phyloP scores from a whole-genome alignment of 2,888 invertebrate species.

The Hemicrepidius hirtus region DNA sequence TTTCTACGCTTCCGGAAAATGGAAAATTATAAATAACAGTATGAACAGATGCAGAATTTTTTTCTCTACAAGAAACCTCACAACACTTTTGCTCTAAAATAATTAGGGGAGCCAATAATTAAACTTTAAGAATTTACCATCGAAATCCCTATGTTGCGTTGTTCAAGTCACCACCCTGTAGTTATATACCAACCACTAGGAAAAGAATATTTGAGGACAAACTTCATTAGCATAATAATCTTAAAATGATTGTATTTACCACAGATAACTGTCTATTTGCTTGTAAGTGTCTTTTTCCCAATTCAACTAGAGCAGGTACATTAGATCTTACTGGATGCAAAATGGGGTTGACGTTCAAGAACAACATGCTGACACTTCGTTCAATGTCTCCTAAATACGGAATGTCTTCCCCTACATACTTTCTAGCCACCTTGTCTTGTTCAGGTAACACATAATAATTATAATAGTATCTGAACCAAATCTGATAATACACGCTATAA shows the following conservation, averaged over 20 bases:
- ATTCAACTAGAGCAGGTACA: conserved; percentile 64
- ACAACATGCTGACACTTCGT: conserved; percentile 63
- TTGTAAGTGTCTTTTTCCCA: conserved; percentile 63
- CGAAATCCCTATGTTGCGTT: no score
- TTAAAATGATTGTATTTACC: conserved; percentile 56
- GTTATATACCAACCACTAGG: no score
- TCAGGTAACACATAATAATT: conserved; percentile 58
- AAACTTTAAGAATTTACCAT: no score
- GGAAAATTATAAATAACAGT: no score
- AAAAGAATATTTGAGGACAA: not conserved
- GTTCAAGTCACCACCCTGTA: no score
- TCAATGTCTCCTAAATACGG: conserved; percentile 65
- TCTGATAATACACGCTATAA: conserved; percentile 60
- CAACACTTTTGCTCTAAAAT: no score
- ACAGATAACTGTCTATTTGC: conserved; percentile 61
- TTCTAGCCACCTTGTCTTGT: conserved; percentile 61
- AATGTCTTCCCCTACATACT: conserved; percentile 65
- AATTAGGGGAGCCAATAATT: no score
- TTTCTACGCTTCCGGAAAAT: no score
- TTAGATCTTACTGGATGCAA: conserved; percentile 63
- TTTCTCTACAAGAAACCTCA: no score
- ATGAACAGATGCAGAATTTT: no score
- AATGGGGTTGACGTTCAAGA: conserved; percentile 65
- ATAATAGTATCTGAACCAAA: conserved; percentile 59
- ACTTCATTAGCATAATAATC: no score